Evolutionary conservation across 2,888 invertebrate species (phyloP).

Genomic region (Drosophila phalerata): DNA sequence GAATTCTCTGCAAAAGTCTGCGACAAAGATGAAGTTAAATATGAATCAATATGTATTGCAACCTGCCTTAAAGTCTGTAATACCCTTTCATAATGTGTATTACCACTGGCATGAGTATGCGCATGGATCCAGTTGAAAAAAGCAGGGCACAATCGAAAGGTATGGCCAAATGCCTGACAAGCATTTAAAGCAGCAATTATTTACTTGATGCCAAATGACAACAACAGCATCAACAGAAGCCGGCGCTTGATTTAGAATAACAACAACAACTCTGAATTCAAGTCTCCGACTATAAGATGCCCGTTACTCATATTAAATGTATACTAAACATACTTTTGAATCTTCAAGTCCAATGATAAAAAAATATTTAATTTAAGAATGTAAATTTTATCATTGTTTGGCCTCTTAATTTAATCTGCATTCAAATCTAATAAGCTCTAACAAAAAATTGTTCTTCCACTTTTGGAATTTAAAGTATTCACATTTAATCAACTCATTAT

Average conservation of each 20-base stretch:
- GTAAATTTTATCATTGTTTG: too few species aligned
- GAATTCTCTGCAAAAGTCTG: constrained; percentile 4
- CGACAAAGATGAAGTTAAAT: not conserved
- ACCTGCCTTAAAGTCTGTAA: not conserved
- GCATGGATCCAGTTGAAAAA: not conserved
- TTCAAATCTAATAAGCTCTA: too few species aligned
- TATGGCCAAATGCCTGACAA: constrained; percentile 74
- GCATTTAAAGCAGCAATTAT: constrained; percentile 84
- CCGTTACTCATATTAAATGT: not conserved
- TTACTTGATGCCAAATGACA: constrained; percentile 79
- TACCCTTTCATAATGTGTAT: not conserved
- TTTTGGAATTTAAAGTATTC: too few species aligned
- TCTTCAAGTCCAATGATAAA: not conserved
- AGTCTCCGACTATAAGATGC: not conserved
- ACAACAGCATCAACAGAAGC: constrained; percentile 49
- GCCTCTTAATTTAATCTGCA: too few species aligned
- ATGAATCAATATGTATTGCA: not conserved
- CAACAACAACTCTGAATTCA: not conserved
- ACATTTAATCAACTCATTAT: too few species aligned
- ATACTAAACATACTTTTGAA: not conserved
- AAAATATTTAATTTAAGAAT: not conserved
- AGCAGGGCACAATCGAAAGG: constrained; percentile 26
- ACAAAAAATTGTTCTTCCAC: too few species aligned
- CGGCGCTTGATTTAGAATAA: constrained; percentile 43
- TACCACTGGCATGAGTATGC: not conserved